A percentile compares a stretch with the other conserved stretches of the same genome.
phyloP scores from a whole-genome alignment of 1,140 invertebrate species.

The Ephestia elutella region DNA sequence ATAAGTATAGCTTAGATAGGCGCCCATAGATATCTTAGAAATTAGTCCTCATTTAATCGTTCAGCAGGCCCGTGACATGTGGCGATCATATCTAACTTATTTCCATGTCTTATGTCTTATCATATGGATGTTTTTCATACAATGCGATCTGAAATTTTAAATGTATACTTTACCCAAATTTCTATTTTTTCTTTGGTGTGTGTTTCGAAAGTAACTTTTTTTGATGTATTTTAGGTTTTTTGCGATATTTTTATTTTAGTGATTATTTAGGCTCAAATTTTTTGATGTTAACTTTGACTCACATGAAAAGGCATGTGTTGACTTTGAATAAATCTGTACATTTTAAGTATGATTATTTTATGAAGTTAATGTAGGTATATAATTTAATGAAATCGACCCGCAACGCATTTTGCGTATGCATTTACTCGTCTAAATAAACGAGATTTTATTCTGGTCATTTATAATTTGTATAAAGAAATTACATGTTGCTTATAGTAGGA shows the following conservation, averaged over 20 bases:
- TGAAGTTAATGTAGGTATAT: background rate
- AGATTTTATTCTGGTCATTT: constrained; percentile 1
- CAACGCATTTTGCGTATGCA: background rate
- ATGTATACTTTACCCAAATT: constrained; percentile 15
- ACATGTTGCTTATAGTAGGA: constrained; percentile 1
- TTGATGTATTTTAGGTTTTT: constrained; percentile 11
- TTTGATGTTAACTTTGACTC: background rate
- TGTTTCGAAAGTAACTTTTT: constrained; percentile 12
- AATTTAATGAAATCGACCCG: background rate
- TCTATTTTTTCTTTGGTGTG: constrained; percentile 45
- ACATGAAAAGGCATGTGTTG: background rate
- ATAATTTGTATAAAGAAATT: background rate
- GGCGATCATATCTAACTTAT: constrained; percentile 28
- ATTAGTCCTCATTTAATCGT: constrained; percentile 54
- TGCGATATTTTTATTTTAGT: background rate
- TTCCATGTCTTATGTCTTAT: constrained; percentile 41
- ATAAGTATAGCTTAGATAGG: constrained; percentile 59
- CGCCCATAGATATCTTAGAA: constrained; percentile 49
- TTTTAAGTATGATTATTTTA: constrained; percentile 1
- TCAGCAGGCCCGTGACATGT: constrained; percentile 34
- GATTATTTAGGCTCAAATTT: constrained; percentile 4
- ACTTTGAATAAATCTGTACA: background rate
- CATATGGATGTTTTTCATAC: constrained; percentile 27
- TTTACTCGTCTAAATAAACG: background rate
- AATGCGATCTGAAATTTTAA: constrained; percentile 26